Conservation (phyloP, 2,888 invertebrate genomes). For the Steinernema hermaphroditum region DNA sequence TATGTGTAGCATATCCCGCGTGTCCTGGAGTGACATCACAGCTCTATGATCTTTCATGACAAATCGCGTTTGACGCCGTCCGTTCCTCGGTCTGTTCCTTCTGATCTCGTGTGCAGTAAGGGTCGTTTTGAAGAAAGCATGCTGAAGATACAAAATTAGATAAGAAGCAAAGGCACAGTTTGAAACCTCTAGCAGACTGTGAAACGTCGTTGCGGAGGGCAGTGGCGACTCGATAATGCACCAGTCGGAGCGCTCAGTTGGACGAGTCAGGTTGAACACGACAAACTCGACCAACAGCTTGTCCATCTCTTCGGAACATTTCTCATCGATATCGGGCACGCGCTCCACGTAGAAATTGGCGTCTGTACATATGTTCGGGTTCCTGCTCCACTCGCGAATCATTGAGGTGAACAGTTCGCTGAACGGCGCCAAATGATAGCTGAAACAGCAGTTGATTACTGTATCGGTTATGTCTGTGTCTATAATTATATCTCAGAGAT, state of each 20-base stretch:
- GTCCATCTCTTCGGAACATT: not conserved
- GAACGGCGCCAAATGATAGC: not conserved
- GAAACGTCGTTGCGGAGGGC: not conserved
- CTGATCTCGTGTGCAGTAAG: not conserved
- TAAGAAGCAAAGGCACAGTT: not conserved
- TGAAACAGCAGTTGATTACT: not conserved
- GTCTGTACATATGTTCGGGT: not conserved
- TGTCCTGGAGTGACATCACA: conserved; percentile 3
- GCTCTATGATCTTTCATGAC: not conserved
- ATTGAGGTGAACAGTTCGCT: conserved; percentile 3
- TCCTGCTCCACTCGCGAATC: not conserved
- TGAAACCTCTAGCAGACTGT: not conserved
- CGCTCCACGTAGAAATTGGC: conserved; percentile 20
- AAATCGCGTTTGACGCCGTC: conserved; percentile 9
- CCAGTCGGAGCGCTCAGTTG: conserved; percentile 4
- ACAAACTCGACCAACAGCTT: not conserved
- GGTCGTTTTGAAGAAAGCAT: not conserved
- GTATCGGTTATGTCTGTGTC: too few relatives aligned
- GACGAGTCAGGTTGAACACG: not conserved
- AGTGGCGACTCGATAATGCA: not conserved
- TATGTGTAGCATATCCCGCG: not conserved
- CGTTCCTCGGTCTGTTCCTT: not conserved
- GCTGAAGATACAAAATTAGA: not conserved
- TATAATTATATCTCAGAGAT: too few relatives aligned
- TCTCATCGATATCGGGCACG: not conserved